Base-by-base conservation (phyloP, 1,140 invertebrate species). In the Ooceraea biroi region DNA sequence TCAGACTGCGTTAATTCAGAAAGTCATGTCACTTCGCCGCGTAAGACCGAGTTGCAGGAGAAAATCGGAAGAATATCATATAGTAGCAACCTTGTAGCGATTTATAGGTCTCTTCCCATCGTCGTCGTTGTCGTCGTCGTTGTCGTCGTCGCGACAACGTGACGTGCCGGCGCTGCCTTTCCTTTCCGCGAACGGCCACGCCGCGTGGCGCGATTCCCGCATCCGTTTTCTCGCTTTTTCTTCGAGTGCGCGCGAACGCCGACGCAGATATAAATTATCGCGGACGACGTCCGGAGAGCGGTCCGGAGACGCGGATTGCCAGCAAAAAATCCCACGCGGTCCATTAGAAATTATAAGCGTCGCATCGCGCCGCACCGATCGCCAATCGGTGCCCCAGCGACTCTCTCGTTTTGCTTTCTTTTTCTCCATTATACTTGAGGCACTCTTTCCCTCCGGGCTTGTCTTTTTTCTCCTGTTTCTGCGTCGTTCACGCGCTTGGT, bases 331-430 rank as follows among this genome's bases (percentile, higher is more conserved):
- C 44, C 36, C 72, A 65, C 84, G 44, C 83, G 78, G 74, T 85
- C 80, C 87, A 91, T 91, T 92, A 92, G 90, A 92, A 91, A 92
- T 92, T 91, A 90, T 90, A 91, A 92, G 85, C 87, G 84, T 76
- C 72, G 85, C 72, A 74, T 74, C 55, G 19, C 66, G 25, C 22
- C 82, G 63, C n/a, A 60, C n/a, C 55, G 25, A 57, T 63, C 41
- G 65, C 36, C 41, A 41, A 65, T 66, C 57, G 7, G 41, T 17
- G 46, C 57, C 10, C 14, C 36, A 46, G 1, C 3, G 63, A 68
- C 27, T 69, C 44, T 11, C 10, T 12, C 41, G 36, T n/a, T 80
- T 55, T 36, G 36, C 36, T 7, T 7, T 36, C 36, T 30, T 57
- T 80, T 57, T 80, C 30, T 44, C 41, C 19, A 71, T 80, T 14